Evolutionary conservation across 2,888 invertebrate genomes (phyloP), one percentile per base, ranked within the genome.

Genomic region (Bhutanitis thaidina): DNA sequence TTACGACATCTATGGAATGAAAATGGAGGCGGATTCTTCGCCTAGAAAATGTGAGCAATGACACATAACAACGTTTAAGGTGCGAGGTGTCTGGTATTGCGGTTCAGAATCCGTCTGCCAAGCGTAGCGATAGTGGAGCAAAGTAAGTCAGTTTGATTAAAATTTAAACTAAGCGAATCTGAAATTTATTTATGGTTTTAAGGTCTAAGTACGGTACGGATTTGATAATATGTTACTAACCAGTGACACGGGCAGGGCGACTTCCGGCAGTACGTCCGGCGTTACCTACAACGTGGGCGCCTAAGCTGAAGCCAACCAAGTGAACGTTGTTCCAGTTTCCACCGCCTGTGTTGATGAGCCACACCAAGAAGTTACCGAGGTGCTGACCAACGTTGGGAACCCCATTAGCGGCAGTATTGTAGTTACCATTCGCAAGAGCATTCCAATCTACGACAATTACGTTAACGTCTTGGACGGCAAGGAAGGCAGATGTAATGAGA

Each of bases 271-370:
- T 54, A 4, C 82, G 77, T 2, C 84, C 83, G 51, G 80, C 80
- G 15, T 64, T 73, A 1, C 84, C 86, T 0, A 80, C 80, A 7
- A 83, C 62, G 52, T 86, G 86, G 55, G 84, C 86, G 3, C 87
- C 87, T 55, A 86, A 72, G 61, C 87, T 86, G 71, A 76, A 77
- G 16, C 87, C 87, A 20, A 85, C 68, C 20, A 87, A 58, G 54
- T 88, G 87, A 1, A 86, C 64, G 25, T 75, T 74, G 54, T 75
- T 72, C 75, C 77, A 80, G 59, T 77, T 73, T 7, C 78, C 79
- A 14, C 84, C 85, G 4, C 65, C 69, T 0, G 58, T 77, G 43
- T 66, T 69, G 49, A 77, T 65, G 14, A 86, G 71, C 77, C 78
- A 82, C 12, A 63, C 58, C 3, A 87, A 43, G 60, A 83, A 83